phyloP scores from a whole-genome alignment of 2,113 vertebrate genomes.

The Gracilinanus agilis region DNA sequence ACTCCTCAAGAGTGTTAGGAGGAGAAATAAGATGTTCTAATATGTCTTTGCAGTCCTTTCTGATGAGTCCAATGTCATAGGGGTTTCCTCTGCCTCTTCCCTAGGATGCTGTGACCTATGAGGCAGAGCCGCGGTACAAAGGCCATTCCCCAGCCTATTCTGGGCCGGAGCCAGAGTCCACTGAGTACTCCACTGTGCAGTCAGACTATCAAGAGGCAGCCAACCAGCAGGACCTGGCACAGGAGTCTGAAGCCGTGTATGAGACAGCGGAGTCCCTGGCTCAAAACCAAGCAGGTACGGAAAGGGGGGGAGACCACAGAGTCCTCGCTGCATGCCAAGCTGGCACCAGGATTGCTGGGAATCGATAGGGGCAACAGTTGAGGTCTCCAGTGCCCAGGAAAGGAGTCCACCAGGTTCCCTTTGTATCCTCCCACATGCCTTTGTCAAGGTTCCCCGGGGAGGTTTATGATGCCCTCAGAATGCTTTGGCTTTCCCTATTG shows the following conservation, averaged over 20 bases:
- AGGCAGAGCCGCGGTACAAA: conserved; percentile 65
- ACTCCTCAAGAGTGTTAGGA: not conserved
- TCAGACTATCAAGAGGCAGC: conserved; percentile 71
- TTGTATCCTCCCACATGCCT: fast-evolving
- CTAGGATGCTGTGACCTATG: conserved; percentile 81
- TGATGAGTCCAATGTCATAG: not conserved
- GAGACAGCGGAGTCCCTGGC: conserved; percentile 83
- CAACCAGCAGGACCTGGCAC: conserved; percentile 73
- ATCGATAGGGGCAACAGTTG: too few species aligned
- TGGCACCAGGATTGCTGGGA: too few species aligned
- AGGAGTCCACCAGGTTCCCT: not conserved
- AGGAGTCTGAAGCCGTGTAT: conserved; percentile 86
- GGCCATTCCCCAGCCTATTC: not conserved
- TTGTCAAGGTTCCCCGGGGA: too few species aligned
- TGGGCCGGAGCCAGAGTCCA: not conserved
- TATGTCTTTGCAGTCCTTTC: not conserved
- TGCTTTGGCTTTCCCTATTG: not conserved
- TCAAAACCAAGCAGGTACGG: conserved; percentile 84
- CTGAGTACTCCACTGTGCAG: conserved; percentile 64
- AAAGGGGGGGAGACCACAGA: not conserved
- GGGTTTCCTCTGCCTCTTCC: not conserved
- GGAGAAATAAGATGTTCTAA: not conserved
- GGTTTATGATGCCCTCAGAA: too few species aligned
- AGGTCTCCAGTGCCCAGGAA: too few species aligned
- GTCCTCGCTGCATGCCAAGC: too few species aligned